Conservation (phyloP, 2,888 invertebrate species). For the Acleris sparsana region DNA sequence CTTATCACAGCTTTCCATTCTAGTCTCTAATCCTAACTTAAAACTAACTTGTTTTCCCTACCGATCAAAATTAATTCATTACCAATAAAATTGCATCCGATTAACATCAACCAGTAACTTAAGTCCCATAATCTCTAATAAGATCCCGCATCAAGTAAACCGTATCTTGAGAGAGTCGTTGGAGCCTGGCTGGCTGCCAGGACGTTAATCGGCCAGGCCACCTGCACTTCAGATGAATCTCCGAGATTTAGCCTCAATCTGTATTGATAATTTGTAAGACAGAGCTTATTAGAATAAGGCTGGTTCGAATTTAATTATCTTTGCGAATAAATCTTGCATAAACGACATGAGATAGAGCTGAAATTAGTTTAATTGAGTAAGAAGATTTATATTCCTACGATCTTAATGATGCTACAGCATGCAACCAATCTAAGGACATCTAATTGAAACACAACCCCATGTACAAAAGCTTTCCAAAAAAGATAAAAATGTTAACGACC, state of each 20-base stretch:
- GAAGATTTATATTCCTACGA: neutral
- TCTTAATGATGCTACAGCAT: neutral
- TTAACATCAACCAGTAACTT: slow-evolving; percentile 13
- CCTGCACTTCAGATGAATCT: slow-evolving; percentile 50
- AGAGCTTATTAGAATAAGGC: slow-evolving; percentile 6
- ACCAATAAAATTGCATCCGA: slow-evolving; percentile 23
- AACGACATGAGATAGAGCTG: too few species aligned
- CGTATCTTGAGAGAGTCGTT: slow-evolving; percentile 38
- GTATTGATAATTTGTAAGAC: slow-evolving; percentile 33
- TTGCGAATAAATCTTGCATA: neutral
- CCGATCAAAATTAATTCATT: slow-evolving; percentile 6
- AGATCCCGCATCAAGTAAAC: slow-evolving; percentile 41
- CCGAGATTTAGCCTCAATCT: slow-evolving; percentile 30
- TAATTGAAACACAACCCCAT: slow-evolving; percentile 12
- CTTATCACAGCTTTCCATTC: neutral
- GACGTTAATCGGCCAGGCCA: slow-evolving; percentile 55
- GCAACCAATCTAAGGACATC: neutral
- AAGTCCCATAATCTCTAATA: slow-evolving; percentile 31
- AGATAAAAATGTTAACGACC: slow-evolving; percentile 33
- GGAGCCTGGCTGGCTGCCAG: slow-evolving; percentile 55
- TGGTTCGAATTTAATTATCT: neutral
- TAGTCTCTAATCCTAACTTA: neutral
- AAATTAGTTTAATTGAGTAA: too few species aligned
- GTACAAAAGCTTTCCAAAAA: slow-evolving; percentile 18
- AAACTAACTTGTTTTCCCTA: neutral